These are phyloP conservation scores for Elegia similella DNA, from an alignment of 2,888 invertebrate species.

Conservation along the genomic window DNA sequence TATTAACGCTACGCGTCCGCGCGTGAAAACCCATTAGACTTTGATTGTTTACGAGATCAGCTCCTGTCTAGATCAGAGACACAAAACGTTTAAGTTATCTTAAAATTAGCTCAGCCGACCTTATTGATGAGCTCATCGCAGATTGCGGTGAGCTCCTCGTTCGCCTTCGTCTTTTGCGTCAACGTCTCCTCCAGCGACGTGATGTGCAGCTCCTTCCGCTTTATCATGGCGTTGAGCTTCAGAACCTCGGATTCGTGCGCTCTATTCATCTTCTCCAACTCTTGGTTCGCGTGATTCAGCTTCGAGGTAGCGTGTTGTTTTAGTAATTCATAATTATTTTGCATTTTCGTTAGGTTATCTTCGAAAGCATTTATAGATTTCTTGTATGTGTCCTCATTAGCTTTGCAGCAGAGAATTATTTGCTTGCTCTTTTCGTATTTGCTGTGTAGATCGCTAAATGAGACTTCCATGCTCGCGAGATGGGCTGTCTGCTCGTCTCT, in stretches of 20 bases:
- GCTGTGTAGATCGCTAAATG: slow-evolving; percentile 84
- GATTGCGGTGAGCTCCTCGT: slow-evolving; percentile 92
- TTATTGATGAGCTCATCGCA: slow-evolving; percentile 94
- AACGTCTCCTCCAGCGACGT: slow-evolving; percentile 91
- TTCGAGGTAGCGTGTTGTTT: slow-evolving; percentile 95
- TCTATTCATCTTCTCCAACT: slow-evolving; percentile 87
- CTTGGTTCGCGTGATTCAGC: slow-evolving; percentile 87
- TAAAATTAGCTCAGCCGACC: slow-evolving; percentile 62
- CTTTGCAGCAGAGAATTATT: slow-evolving; percentile 76
- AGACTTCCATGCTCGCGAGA: slow-evolving; percentile 83
- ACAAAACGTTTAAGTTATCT: slow-evolving; percentile 38
- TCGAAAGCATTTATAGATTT: slow-evolving; percentile 86
- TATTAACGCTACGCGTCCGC: background rate
- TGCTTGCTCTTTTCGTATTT: slow-evolving; percentile 86
- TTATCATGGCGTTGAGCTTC: slow-evolving; percentile 91
- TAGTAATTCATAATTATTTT: slow-evolving; percentile 91
- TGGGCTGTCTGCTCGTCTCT: slow-evolving; percentile 84
- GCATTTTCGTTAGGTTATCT: slow-evolving; percentile 86
- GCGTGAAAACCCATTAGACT: background rate
- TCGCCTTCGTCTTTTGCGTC: slow-evolving; percentile 94
- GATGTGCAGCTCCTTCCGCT: slow-evolving; percentile 92
- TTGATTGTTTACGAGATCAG: background rate
- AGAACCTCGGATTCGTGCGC: slow-evolving; percentile 90
- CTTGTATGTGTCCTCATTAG: slow-evolving; percentile 85
- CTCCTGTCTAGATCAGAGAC: slow-evolving; percentile 47